Percentiles rank a stretch among this genome's conserved stretches.
phyloP scores from a whole-genome alignment of 2,888 invertebrate species.

The Andrena marginata region DNA sequence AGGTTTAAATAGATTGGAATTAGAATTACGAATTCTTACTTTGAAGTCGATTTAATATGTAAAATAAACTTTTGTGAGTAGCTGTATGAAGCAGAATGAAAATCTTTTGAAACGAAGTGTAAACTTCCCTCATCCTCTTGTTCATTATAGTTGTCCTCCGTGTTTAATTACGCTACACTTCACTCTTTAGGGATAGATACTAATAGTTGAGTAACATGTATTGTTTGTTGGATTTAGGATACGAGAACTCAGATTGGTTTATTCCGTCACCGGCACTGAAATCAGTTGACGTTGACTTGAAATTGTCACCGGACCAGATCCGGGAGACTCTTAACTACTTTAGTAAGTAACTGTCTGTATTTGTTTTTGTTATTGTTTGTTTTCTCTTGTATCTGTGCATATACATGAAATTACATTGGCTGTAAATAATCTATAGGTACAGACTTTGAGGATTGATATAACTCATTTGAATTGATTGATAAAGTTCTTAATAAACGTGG shows the following conservation, averaged over 20 bases:
- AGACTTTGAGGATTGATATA: background rate
- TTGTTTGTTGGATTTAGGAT: conserved; percentile 86
- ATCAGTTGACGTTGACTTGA: conserved; percentile 90
- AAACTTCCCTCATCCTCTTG: background rate
- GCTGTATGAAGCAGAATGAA: background rate
- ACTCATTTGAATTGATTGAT: too few species aligned
- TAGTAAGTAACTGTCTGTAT: conserved; percentile 90
- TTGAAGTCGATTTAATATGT: too few species aligned
- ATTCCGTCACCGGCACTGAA: conserved; percentile 95
- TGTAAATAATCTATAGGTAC: background rate
- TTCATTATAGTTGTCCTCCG: background rate
- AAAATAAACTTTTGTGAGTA: too few species aligned
- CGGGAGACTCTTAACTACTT: conserved; percentile 98
- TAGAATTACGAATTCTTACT: too few species aligned
- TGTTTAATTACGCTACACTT: background rate
- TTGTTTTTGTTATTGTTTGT: conserved; percentile 21
- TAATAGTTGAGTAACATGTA: conserved; percentile 2
- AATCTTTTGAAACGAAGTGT: background rate
- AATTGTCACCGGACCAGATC: conserved; percentile 96
- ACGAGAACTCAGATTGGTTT: conserved; percentile 97
- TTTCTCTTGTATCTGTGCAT: background rate
- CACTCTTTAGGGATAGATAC: background rate
- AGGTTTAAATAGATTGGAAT: too few species aligned
- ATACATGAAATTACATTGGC: background rate
- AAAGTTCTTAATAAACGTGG: too few species aligned